phyloP scores from a whole-genome alignment of 1,140 invertebrate species.

The Apis laboriosa region DNA sequence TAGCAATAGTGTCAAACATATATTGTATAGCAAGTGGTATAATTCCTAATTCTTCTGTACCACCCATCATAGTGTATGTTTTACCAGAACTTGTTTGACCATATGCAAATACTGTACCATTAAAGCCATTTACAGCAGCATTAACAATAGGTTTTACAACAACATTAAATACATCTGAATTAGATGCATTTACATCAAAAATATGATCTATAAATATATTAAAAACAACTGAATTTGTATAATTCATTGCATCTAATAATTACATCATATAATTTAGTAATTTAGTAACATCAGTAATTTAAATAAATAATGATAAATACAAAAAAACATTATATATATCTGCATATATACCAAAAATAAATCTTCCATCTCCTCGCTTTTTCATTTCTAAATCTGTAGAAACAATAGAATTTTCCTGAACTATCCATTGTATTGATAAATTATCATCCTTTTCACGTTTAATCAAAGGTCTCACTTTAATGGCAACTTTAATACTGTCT shows the following conservation, averaged over 20 bases:
- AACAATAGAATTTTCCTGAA: conserved; percentile 83
- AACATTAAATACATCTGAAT: conserved; percentile 85
- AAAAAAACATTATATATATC: not conserved
- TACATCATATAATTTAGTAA: no score
- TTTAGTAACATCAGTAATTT: no score
- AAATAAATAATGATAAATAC: not conserved
- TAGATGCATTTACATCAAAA: conserved; percentile 84
- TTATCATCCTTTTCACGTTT: conserved; percentile 84
- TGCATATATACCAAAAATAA: conserved; percentile 78
- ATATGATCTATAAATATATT: conserved; percentile 85
- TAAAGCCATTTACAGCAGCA: conserved; percentile 89
- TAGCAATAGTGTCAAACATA: conserved; percentile 88
- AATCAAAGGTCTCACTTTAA: conserved; percentile 88
- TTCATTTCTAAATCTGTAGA: conserved; percentile 80
- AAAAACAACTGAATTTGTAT: not conserved
- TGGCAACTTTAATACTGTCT: conserved; percentile 87
- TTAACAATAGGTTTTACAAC: conserved; percentile 88
- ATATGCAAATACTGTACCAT: conserved; percentile 95
- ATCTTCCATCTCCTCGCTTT: conserved; percentile 75
- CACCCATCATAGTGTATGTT: conserved; percentile 89
- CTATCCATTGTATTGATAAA: conserved; percentile 83
- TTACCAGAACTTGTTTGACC: conserved; percentile 93
- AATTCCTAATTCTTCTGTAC: conserved; percentile 86
- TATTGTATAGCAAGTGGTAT: conserved; percentile 86
- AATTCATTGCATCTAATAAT: not conserved